These are phyloP conservation scores for Remorina albescens DNA, from an alignment of 2,797 vertebrate species.

Conservation along the genomic window DNA sequence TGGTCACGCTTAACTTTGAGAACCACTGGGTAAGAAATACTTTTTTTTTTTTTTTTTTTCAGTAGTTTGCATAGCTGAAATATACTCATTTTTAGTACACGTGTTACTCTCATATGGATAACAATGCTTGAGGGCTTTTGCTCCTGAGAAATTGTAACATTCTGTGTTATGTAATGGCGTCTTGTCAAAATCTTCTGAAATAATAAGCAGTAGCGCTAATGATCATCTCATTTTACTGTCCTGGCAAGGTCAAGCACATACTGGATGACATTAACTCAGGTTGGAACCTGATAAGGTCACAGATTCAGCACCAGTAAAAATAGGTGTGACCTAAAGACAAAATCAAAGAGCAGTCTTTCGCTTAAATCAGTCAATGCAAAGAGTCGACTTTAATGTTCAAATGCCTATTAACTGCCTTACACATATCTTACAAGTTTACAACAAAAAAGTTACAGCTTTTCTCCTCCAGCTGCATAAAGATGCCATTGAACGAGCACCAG, in stretches of 20 bases:
- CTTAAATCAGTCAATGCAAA: background rate
- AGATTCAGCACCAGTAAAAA: constrained; percentile 26
- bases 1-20: constrained; percentile 92
- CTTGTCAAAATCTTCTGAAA: background rate
- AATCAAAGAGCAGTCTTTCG: background rate
- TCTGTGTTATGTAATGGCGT: background rate
- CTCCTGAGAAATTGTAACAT: too few species aligned
- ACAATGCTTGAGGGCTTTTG: background rate
- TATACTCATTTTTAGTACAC: too few species aligned
- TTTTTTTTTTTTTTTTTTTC: constrained; percentile 22
- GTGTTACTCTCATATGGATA: background rate
- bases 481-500: constrained; percentile 35
- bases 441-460: constrained; percentile 13
- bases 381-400: background rate
- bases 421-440: background rate
- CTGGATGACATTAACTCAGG: background rate
- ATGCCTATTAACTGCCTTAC: background rate
- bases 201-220: constrained; percentile 6
- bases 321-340: constrained; percentile 25
- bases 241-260: constrained; percentile 3
- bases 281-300: constrained; percentile 62
- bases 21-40: constrained; percentile 93
- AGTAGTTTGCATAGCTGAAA: background rate
- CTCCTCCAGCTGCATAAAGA: constrained; percentile 24
- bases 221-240: constrained; percentile 12